Evolutionary conservation across 2,113 vertebrate species (phyloP), one percentile per base, ranked within the genome.

Genomic region (Scomber japonicus): DNA sequence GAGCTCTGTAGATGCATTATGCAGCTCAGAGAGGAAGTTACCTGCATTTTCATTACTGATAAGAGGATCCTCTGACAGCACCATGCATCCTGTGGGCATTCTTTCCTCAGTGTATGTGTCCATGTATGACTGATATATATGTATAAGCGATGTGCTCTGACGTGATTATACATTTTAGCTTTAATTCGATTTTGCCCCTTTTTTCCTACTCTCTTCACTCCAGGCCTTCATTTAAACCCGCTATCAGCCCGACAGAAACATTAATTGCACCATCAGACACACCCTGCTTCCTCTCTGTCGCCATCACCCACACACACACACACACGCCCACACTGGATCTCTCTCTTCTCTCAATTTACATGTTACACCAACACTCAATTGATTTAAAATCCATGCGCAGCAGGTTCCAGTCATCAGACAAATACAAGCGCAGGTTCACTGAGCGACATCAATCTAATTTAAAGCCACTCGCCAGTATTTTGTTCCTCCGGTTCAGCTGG

Each of bases 111-210:
- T 63, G 50, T 76, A 63, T 76, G 66, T 71, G 69, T 77, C 68
- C 30, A 31, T 76, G 65, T 71, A 27, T 19, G 24, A 81, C 50
- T 54, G 70, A 27, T 27, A 27, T 27, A 27, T 31, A 14, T 75
- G 75, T 80, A 15, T 67, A 16, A 53, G 76, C 53, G 68, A 78
- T 59, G 27, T 64, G 64, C 79, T 85, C 19, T 82, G 88, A 91
- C 89, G 77, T 68, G 78, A 35, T 63, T 86, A 89, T 90, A 84
- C 40, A 91, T 92, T 81, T 88, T 56, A 57, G 45, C 72, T 89
- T 83, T 90, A 89, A 92, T 92, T 89, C 76, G 54, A 90, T 86
- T 91, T 80, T 49, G 48, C 68, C 78, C 79, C 31, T 35, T 35
- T 80, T 84, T 88, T 81, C 53, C 78, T 54, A 45, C 80, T 27